Evolutionary conservation across 2,888 invertebrate species (phyloP).

Genomic region (Xylota segnis): DNA sequence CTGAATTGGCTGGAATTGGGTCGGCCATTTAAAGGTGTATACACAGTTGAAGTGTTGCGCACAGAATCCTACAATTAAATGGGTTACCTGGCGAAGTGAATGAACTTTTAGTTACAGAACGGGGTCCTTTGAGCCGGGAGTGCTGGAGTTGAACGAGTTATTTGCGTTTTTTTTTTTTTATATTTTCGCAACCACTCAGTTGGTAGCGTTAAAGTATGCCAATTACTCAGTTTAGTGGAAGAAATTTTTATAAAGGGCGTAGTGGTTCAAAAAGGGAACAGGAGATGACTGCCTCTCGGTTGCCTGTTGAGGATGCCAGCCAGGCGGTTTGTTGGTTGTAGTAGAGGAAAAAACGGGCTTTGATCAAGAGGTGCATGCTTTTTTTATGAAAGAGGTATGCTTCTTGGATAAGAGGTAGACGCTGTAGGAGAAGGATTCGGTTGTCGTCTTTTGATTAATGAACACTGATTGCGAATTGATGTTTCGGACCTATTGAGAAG

Average conservation of each 20-base stretch:
- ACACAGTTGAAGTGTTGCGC: slow-evolving; percentile 31
- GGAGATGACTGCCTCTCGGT: neutral
- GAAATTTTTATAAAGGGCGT: neutral
- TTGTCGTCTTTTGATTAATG: too few relatives aligned
- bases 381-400: neutral
- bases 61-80: slow-evolving; percentile 55
- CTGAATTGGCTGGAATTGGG: slow-evolving; percentile 70
- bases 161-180: slow-evolving; percentile 21
- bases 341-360: too few relatives aligned
- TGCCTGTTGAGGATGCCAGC: neutral
- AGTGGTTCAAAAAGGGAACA: neutral
- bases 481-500: too few relatives aligned
- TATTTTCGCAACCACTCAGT: neutral
- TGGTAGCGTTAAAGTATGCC: slow-evolving; percentile 29
- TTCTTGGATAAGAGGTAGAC: too few relatives aligned
- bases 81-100: slow-evolving; percentile 65
- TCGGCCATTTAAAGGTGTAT: slow-evolving; percentile 52
- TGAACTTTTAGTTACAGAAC: slow-evolving; percentile 53
- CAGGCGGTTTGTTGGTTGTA: neutral
- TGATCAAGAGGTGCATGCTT: neutral
- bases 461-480: too few relatives aligned
- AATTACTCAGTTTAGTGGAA: slow-evolving; percentile 44
- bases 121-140: slow-evolving; percentile 16
- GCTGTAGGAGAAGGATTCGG: too few relatives aligned
- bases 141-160: slow-evolving; percentile 17